phyloP scores from a whole-genome alignment of 92 coral and sea anemone species.

The Scolanthus callimorphus region DNA sequence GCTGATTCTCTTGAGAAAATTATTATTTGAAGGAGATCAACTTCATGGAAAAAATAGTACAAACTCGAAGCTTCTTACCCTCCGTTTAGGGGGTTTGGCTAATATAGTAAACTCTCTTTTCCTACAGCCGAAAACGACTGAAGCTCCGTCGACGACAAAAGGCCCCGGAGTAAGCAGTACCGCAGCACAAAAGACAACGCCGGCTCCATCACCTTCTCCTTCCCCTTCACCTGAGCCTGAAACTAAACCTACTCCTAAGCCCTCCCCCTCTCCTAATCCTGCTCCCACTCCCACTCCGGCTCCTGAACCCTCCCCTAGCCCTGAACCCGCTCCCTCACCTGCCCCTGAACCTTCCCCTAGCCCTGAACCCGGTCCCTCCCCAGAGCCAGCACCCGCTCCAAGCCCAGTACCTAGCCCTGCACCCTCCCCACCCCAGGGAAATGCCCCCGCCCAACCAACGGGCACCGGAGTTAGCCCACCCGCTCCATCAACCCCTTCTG shows the following conservation, averaged over 20 bases:
- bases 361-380: too few species aligned
- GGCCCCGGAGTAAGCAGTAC: background rate
- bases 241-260: conserved; percentile 23
- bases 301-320: conserved; percentile 11
- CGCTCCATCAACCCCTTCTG: too few species aligned
- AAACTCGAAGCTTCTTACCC: too few species aligned
- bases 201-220: conserved; percentile 21
- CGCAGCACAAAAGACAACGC: conserved; percentile 4
- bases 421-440: conserved; percentile 14
- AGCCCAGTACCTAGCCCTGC: conserved; percentile 1
- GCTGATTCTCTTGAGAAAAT: too few species aligned
- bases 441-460: conserved; percentile 31
- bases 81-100: too few species aligned
- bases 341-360: conserved; percentile 10
- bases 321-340: conserved; percentile 13
- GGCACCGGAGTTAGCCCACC: too few species aligned
- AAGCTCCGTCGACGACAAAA: background rate
- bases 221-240: conserved; percentile 13
- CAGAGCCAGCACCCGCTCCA: conserved; percentile 28
- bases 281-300: conserved; percentile 5
- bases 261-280: conserved; percentile 27
- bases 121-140: too few species aligned
- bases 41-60: too few species aligned
- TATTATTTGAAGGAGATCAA: too few species aligned
- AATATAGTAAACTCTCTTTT: too few species aligned